Evolutionary conservation across 2,888 invertebrate species (phyloP).

Genomic region (Phyllotreta cruciferae): DNA sequence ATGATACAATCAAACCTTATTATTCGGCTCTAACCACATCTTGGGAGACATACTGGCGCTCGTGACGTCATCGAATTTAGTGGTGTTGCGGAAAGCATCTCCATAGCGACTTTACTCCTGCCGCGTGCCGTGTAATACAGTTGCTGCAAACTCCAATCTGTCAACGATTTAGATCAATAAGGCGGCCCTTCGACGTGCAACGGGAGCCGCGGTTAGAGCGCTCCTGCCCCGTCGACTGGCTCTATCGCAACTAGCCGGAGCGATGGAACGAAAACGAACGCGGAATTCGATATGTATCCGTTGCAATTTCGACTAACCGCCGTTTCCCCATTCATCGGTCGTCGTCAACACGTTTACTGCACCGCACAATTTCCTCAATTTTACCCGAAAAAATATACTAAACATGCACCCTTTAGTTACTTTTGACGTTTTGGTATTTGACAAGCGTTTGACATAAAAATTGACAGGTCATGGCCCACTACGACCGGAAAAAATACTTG

Average conservation of each 20-base stretch:
- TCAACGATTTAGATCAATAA: slow-evolving; percentile 45
- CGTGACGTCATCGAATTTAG: slow-evolving; percentile 57
- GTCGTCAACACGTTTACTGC: background rate
- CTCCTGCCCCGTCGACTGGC: slow-evolving; percentile 4
- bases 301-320: background rate
- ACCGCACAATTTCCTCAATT: too few relatives aligned
- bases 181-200: slow-evolving; percentile 34
- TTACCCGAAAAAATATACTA: too few relatives aligned
- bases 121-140: slow-evolving; percentile 48
- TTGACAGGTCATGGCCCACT: background rate
- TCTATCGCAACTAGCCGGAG: slow-evolving; percentile 30
- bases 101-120: slow-evolving; percentile 54
- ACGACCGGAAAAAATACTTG: background rate
- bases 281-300: slow-evolving; percentile 7
- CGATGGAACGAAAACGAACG: slow-evolving; percentile 20
- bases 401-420: too few relatives aligned
- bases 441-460: too few relatives aligned
- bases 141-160: slow-evolving; percentile 46
- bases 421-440: too few relatives aligned
- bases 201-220: background rate
- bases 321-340: background rate
- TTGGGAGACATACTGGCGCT: slow-evolving; percentile 61
- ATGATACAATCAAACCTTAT: slow-evolving; percentile 51
- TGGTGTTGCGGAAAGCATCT: slow-evolving; percentile 59
- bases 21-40: slow-evolving; percentile 65